Evolutionary conservation across 2,113 vertebrate genomes (phyloP).

Genomic region (Noctilio leporinus): DNA sequence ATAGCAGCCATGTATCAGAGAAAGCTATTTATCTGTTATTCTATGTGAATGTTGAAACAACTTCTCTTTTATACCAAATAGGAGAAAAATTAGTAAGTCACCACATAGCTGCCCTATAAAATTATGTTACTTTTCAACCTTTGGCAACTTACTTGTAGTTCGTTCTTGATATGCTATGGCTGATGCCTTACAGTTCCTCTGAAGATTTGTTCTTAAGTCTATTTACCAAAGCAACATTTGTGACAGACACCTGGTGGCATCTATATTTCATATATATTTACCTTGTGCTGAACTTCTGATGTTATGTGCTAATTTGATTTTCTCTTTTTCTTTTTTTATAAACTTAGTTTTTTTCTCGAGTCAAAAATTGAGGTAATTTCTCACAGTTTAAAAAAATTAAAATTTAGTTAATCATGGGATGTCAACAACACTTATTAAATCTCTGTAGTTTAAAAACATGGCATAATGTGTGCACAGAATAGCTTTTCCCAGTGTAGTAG

Average conservation of each 20-base stretch:
- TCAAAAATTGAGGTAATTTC: background rate
- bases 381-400: background rate
- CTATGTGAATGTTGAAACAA: background rate
- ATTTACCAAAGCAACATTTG: background rate
- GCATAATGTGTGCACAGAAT: background rate
- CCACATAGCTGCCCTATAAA: background rate
- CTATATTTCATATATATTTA: conserved; percentile 3
- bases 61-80: background rate
- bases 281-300: background rate
- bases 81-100: background rate
- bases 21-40: background rate
- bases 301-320: conserved; percentile 33
- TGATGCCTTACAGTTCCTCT: background rate
- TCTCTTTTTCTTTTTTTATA: conserved; percentile 33
- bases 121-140: background rate
- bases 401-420: background rate
- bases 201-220: background rate
- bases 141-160: background rate
- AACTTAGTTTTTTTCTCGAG: background rate
- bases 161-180: background rate
- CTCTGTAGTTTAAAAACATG: conserved; percentile 16
- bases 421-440: background rate
- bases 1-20: background rate
- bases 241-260: background rate
- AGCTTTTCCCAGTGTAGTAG: background rate